phyloP scores from a whole-genome alignment of 2,888 invertebrate species.

The Drosophila niveifrons region DNA sequence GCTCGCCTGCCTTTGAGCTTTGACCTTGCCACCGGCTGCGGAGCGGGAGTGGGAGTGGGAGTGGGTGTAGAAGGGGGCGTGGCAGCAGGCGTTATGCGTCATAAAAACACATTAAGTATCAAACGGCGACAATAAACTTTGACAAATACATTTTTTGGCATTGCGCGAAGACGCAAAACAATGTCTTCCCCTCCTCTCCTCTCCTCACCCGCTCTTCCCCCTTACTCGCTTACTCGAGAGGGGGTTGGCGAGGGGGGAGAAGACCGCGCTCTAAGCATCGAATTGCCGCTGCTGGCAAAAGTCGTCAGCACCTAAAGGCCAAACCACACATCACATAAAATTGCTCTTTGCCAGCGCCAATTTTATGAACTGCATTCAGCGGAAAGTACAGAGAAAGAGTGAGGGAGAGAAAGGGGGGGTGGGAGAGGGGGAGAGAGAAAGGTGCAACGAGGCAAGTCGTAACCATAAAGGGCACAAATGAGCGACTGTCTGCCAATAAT shows the following conservation, averaged over 20 bases:
- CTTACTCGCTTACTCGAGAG: not conserved
- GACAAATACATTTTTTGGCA: conserved; percentile 62
- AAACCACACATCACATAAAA: conserved; percentile 38
- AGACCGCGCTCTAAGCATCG: conserved; percentile 1
- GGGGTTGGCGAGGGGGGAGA: not conserved
- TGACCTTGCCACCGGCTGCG: conserved; percentile 56
- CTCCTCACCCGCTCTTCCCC: not conserved
- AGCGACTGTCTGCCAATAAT: conserved; percentile 55
- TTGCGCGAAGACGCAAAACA: conserved; percentile 24
- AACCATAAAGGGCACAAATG: conserved; percentile 53
- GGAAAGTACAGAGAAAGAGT: not conserved
- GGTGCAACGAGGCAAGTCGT: conserved; percentile 36
- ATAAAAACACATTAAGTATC: conserved; percentile 75
- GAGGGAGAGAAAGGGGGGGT: not conserved
- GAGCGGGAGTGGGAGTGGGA: not conserved
- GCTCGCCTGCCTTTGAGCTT: conserved; percentile 71
- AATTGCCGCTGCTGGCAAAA: not conserved
- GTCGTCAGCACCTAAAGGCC: conserved; percentile 15
- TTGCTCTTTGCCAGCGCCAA: conserved; percentile 17
- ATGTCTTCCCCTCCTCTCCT: not conserved
- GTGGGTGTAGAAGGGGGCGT: conserved; percentile 24
- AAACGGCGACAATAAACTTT: conserved; percentile 74
- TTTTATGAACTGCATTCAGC: conserved; percentile 59
- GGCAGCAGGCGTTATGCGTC: conserved; percentile 65
- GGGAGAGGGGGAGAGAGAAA: conserved; percentile 19